These are phyloP conservation scores for Cylindroiulus punctatus DNA, from an alignment of 2,888 invertebrate genomes.

Conservation along the genomic window DNA sequence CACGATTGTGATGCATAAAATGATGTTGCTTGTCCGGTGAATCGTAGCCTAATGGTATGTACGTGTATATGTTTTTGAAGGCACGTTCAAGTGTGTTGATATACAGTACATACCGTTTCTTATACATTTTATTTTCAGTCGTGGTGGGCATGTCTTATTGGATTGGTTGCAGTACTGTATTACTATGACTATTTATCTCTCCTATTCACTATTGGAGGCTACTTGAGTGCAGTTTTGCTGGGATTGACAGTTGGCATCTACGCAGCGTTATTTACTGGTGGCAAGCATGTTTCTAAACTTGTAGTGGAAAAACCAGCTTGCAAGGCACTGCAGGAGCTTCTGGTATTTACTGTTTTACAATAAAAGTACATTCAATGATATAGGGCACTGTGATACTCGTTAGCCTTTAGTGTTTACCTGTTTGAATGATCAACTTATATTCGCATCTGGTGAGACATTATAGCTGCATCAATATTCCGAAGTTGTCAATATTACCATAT, in stretches of 20 bases:
- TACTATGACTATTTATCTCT: conserved; percentile 42
- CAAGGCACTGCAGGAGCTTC: conserved; percentile 43
- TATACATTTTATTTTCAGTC: not conserved
- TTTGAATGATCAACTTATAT: no score
- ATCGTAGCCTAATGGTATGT: not conserved
- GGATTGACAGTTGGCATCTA: conserved; percentile 49
- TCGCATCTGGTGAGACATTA: no score
- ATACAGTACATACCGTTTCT: not conserved
- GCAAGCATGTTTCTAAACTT: conserved; percentile 8
- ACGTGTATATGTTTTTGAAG: not conserved
- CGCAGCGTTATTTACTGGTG: conserved; percentile 43
- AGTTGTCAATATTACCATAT: no score
- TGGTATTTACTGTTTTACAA: conserved; percentile 27
- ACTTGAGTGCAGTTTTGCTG: conserved; percentile 39
- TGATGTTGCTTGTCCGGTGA: not conserved
- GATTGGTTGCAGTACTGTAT: conserved; percentile 3
- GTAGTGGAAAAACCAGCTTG: conserved; percentile 11
- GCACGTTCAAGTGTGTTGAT: not conserved
- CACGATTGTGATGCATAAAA: not conserved
- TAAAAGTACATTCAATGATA: not conserved
- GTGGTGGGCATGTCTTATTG: conserved; percentile 54
- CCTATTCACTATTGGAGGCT: conserved; percentile 19
- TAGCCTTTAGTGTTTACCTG: no score
- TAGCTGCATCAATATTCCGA: no score
- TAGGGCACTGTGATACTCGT: not conserved